Base-by-base conservation (phyloP, 2,888 invertebrate species). In the Labia minor region DNA sequence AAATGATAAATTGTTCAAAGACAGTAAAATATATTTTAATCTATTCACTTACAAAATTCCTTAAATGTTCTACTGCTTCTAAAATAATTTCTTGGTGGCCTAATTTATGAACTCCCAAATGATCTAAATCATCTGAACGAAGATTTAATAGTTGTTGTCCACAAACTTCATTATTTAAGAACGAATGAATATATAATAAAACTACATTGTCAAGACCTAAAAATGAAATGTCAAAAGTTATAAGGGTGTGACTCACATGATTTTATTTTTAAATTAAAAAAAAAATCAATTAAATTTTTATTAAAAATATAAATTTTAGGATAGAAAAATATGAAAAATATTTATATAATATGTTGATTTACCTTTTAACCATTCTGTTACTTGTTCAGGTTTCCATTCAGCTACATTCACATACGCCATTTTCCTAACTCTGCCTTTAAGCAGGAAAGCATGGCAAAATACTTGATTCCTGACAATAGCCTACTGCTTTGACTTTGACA, bases 31-130 rank as follows among this genome's bases (percentile, higher is more conserved):
- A n/a, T n/a, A n/a, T n/a, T n/a, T n/a, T n/a, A n/a, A n/a, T n/a
- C n/a, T n/a, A n/a, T n/a, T n/a, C n/a, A 80, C 88, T 83, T 80
- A 92, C 92, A 80, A 95, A 90, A 79, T 92, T 90, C 72, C 90
- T 81, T 63, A 97, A 82, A 72, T 93, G 89, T 73, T 94, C 93
- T 14, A 96, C 90, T 65, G 94, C 95, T 78, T 95, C 95, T 63
- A 97, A 81, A 70, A 97, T 86, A 66, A 95, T 85, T 77, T 95
- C 95, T 77, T 96, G 95, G 77, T 96, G 95, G 10, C 96, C 96
- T 70, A 97, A 85, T 75, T 89, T 87, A 69, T 82, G 81, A 74
- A 97, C 87, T 19, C 93, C 92, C 66, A 96, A 82, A 76, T 89
- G 86, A 75, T 92, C 90, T 70, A 97, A 83, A 79, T 95, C 94